These are phyloP conservation scores for Ceramica pisi DNA, from an alignment of 2,888 invertebrate genomes.

Conservation along the genomic window DNA sequence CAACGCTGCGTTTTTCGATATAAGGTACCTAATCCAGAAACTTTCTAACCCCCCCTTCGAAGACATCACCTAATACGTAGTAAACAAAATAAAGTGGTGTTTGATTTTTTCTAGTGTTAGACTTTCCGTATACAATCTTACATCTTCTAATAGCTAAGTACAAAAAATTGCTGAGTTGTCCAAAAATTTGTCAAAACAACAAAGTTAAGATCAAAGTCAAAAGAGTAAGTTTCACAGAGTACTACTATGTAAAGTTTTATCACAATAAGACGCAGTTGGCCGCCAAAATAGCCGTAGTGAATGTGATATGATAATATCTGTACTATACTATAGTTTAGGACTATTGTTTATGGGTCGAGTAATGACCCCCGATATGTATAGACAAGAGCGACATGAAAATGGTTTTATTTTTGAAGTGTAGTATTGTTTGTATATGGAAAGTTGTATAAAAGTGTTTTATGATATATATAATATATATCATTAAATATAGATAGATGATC, in stretches of 20 bases:
- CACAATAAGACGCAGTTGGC: conserved; percentile 26
- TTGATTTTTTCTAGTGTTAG: too few species aligned
- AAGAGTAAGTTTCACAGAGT: too few species aligned
- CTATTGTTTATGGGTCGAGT: conserved; percentile 70
- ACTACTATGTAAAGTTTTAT: too few species aligned
- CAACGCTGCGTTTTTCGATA: too few species aligned
- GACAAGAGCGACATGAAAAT: conserved; percentile 22
- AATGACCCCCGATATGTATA: conserved; percentile 58
- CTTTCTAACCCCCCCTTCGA: too few species aligned
- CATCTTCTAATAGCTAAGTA: not conserved
- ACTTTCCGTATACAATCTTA: not conserved
- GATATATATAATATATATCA: too few species aligned
- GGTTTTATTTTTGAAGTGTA: conserved; percentile 14
- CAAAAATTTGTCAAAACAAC: too few species aligned
- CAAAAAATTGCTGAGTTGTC: not conserved
- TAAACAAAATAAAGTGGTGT: too few species aligned
- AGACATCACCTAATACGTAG: too few species aligned
- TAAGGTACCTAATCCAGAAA: too few species aligned
- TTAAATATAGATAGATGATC: too few species aligned
- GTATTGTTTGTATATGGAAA: not conserved
- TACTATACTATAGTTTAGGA: conserved; percentile 47
- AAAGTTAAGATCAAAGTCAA: conserved; percentile 13
- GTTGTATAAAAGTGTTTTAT: not conserved
- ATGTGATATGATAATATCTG: conserved; percentile 62
- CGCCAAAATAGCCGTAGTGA: conserved; percentile 58